Base-by-base conservation (phyloP, 2,797 vertebrate species). In the Poecilia gillii region DNA sequence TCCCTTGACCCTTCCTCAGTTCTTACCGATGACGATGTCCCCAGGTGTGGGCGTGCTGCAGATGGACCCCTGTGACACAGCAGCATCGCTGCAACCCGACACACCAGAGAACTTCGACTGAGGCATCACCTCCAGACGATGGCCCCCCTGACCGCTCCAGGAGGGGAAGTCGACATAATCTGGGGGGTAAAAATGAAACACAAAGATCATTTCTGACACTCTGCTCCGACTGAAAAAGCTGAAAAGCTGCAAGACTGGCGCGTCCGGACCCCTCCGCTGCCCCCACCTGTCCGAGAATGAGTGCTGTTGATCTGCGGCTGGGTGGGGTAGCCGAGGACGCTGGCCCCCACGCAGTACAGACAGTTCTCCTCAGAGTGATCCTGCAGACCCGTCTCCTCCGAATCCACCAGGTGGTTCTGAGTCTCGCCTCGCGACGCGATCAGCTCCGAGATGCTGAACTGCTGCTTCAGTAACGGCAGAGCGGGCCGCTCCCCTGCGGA, bases 371-470 rank as follows among this genome's bases (percentile, higher is more conserved):
- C 97, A 0, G 95, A 97, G 93, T 99, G 99, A 16, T 99, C 99
- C 93, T 99, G 97, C 16, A 99, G 95, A 3, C 99, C 98, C 0
- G 98, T 99, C 91, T 99, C 99, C 88, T 99, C 98, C 33, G 94
- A 96, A 85, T 97, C 98, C 81, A 98, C 90, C 77, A 95, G 90
- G 88, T 97, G 96, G 89, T 96, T 97, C 39, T 96, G 97, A 84
- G 95, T 94, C 3, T 97, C 97, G n/a, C 96, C 97, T 84, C 97
- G 96, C n/a, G 93, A 97, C n/a, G 96, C 97, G 83, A 99, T 98
- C 89, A 99, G 96, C 95, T 99, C 99, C 0, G 98, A 97, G 86
- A 99, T 98, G 81, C 98, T 99, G 91, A 99, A 97, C 94, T 99
- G 99, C 66, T 97, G 97, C 83, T 97, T 97, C 4, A 99, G 96